Evolutionary conservation across 1,140 invertebrate species (phyloP).

Genomic region (Odontomachus brunneus): DNA sequence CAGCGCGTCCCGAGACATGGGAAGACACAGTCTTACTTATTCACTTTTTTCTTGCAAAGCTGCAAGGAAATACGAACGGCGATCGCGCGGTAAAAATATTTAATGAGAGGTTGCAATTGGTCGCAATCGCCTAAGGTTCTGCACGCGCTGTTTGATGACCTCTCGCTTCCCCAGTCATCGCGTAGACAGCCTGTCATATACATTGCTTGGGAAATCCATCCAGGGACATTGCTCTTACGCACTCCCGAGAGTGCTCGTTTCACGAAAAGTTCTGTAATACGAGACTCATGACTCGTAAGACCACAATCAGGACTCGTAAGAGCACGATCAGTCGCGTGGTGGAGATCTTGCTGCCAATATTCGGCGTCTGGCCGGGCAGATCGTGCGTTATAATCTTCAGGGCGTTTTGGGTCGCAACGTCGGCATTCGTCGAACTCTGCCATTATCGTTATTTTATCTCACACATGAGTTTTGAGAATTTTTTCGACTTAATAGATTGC

Average conservation of each 20-base stretch:
- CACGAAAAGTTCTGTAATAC: neutral
- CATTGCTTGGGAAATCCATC: neutral
- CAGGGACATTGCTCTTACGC: neutral
- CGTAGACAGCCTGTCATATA: neutral
- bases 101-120: constrained; percentile 6
- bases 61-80: constrained; percentile 1
- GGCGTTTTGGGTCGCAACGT: constrained; percentile 18
- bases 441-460: constrained; percentile 11
- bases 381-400: constrained; percentile 5
- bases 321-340: constrained; percentile 5
- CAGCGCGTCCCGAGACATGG: no score
- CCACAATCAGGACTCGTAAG: neutral
- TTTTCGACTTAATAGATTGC: constrained; percentile 44
- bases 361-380: neutral
- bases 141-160: neutral
- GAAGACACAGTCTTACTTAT: neutral
- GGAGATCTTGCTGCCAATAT: neutral
- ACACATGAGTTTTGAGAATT: constrained; percentile 10
- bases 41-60: neutral
- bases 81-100: constrained; percentile 38
- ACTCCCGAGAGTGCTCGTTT: neutral
- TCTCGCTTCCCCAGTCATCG: neutral
- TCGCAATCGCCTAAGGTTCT: neutral
- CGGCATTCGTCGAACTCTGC: neutral
- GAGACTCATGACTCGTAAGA: neutral